Base-by-base conservation (phyloP, 2,113 vertebrate genomes). In the Colistium nudipinnis region DNA sequence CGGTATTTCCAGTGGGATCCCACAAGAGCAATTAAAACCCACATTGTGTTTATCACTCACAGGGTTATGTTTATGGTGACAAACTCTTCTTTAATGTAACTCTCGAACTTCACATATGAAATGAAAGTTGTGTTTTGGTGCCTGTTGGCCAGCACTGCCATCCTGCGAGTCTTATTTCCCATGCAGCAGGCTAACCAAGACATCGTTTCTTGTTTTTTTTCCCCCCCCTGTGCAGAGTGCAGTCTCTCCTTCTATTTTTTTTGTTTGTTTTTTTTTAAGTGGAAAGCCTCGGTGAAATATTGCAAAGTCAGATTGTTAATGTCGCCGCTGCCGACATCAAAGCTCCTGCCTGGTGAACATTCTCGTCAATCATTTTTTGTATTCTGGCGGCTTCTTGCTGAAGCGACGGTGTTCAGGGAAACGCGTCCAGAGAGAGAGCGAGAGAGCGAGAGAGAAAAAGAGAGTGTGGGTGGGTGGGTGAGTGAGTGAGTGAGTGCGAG, bases 351-450 rank as follows among this genome's bases (percentile, higher is more conserved):
- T 45, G 68, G 36, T 54, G 24, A 75, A 70, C 56, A 62, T 54
- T 16, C 39, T 47, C 72, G 44, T 72, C 60, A 81, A 57, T 82
- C 22, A 22, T 47, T 73, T n/a, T 74, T 59, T 57, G 67, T 64
- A 57, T 81, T 73, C 57, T 0, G 17, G 49, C 78, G 70, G 66
- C 70, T 53, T 24, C 14, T 39, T 47, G 53, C 59, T 31, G 68
- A 59, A 61, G 41, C 52, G 54, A 60, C 56, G 41, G 51, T 38
- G 63, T 47, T 78, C 38, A 62, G 71, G 72, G 78, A 73, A 73
- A 84, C 7, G 28, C 65, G 74, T 57, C 31, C 45, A 80, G 72
- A 61, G 61, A 52, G 30, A 61, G 39, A 17, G 45, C 8, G 76
- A 54, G 28, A 20, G 51, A 51, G 39, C 17, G 60, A 12, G 59